These are phyloP conservation scores for Sesamia inferens DNA, from an alignment of 2,888 invertebrate genomes.

Conservation along the genomic window DNA sequence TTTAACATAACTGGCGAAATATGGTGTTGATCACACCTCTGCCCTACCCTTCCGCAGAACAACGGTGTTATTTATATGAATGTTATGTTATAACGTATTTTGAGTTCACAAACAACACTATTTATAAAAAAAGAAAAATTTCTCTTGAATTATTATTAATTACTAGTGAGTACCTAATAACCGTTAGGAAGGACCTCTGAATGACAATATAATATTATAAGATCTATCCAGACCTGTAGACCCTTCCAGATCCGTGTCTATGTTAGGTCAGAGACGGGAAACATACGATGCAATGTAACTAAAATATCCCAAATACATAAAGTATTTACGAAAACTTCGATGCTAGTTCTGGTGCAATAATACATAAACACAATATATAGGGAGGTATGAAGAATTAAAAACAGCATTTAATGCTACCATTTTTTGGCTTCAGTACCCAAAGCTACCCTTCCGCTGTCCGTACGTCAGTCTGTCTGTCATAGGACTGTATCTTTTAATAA, in stretches of 20 bases:
- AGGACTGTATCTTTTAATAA: not conserved
- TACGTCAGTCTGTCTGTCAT: not conserved
- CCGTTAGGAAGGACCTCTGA: not conserved
- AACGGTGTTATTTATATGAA: not conserved
- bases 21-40: constrained; percentile 1
- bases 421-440: not conserved
- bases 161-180: not conserved
- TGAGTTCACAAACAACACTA: constrained; percentile 11
- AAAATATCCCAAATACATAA: constrained; percentile 9
- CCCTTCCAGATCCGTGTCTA: too few species aligned
- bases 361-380: not conserved
- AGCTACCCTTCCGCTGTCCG: not conserved
- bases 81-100: not conserved
- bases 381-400: not conserved
- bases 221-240: not conserved
- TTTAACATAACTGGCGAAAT: constrained; percentile 15
- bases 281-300: constrained; percentile 2
- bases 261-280: not conserved
- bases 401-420: not conserved
- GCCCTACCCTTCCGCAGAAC: not conserved
- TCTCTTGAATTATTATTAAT: not conserved
- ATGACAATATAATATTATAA: not conserved
- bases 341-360: not conserved
- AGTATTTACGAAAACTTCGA: not conserved
- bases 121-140: constrained; percentile 1